Conservation (phyloP, 2,113 vertebrate genomes). For the Caranx ignobilis region DNA sequence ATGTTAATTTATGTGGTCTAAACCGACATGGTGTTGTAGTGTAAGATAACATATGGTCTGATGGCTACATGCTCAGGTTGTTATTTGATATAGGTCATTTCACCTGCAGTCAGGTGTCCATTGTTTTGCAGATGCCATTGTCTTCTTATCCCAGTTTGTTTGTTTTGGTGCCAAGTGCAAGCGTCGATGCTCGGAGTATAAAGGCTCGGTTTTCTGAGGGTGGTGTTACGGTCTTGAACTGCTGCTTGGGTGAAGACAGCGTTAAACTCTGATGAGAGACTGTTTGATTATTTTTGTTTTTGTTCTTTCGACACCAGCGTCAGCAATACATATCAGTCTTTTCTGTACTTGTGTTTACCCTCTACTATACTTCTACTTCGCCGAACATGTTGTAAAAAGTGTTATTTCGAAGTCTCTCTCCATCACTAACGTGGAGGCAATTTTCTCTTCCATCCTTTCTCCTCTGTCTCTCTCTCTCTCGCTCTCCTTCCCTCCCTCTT, state of each 20-base stretch:
- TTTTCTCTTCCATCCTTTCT: constrained; percentile 44
- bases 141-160: neutral
- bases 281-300: neutral
- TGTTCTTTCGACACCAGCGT: too few relatives aligned
- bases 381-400: constrained; percentile 21
- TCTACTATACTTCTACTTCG: constrained; percentile 10
- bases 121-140: neutral
- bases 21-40: neutral
- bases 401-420: constrained; percentile 18
- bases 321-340: neutral
- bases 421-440: constrained; percentile 48
- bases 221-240: neutral
- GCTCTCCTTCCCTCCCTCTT: constrained; percentile 56
- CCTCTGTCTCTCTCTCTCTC: constrained; percentile 36
- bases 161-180: neutral
- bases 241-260: neutral
- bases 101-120: neutral
- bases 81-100: neutral
- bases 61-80: neutral
- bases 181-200: neutral
- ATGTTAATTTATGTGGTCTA: neutral
- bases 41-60: neutral
- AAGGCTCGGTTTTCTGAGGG: neutral
- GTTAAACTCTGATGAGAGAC: constrained; percentile 4
- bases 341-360: neutral